Conservation (phyloP, 2,888 invertebrate species). For the Bruchidius siliquastri region DNA sequence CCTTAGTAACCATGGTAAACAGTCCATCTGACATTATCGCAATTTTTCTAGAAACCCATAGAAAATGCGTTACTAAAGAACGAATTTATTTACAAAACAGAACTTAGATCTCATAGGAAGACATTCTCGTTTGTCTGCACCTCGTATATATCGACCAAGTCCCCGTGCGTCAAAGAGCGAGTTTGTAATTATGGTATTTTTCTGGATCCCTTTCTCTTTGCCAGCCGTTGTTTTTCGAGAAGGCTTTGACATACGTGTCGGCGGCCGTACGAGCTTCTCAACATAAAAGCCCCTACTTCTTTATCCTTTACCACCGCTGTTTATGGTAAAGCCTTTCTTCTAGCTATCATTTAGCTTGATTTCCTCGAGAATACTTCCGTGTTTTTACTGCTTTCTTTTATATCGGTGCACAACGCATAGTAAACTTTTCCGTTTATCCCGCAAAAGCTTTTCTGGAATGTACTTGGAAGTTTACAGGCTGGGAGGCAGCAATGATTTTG, state of each 20-base stretch:
- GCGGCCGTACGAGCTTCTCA: background rate
- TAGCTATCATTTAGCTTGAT: background rate
- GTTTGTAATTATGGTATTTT: background rate
- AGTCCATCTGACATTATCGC: too few relatives aligned
- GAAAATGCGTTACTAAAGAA: too few relatives aligned
- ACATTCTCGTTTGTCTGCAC: too few relatives aligned
- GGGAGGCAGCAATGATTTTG: background rate
- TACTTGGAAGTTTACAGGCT: background rate
- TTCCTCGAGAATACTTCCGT: background rate
- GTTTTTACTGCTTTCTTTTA: background rate
- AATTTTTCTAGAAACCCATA: too few relatives aligned
- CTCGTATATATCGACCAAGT: background rate
- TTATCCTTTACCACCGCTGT: background rate
- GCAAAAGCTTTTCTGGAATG: background rate
- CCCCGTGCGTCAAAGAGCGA: background rate
- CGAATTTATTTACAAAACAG: too few relatives aligned
- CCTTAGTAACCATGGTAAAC: too few relatives aligned
- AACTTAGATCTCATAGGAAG: too few relatives aligned
- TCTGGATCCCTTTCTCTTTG: background rate
- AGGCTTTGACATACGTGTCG: background rate
- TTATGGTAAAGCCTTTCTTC: background rate
- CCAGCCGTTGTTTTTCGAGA: background rate
- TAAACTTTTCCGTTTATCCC: background rate
- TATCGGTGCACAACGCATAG: background rate
- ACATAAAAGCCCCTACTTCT: background rate